Base-by-base conservation (phyloP, 2,797 vertebrate genomes). In the Cheirogaleus major region DNA sequence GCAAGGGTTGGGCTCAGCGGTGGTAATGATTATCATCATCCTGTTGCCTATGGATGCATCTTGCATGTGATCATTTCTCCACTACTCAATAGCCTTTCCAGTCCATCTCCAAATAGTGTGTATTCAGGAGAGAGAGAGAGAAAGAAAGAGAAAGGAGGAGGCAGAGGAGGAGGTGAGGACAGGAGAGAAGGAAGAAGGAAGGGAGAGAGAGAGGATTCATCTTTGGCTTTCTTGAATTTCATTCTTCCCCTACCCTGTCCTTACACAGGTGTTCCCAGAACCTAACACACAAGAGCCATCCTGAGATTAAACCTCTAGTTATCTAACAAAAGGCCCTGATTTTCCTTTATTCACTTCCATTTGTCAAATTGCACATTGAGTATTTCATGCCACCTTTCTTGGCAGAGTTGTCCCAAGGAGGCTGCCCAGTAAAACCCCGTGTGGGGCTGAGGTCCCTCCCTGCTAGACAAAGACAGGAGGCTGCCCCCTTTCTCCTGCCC, bases 181-280 rank as follows among this genome's bases (percentile, higher is more conserved):
- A 22, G 32, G 15, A 27, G 10, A 1, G 0, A 5, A 35, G 41
- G 5, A 48, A 1, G 38, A 22, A 15, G 17, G 27, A 8, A 52
- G 4, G 11, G 57, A 7, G 4, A 41, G 1, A 67, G 32, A 12
- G 4, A 17, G 17, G 35, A 23, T 30, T 22, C 5, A 35, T 17
- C 0, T 80, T 59, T 18, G 52, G 23, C n/a, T 72, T 73, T 65
- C 79, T 14, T 18, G 23, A 18, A 30, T 63, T 7, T 45, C 22
- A 63, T 43, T 52, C 57, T 48, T 45, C 27, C 72, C 59, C 15
- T 15, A 13, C 41, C 23, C 11, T 32, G 41, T 20, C 27, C 52
- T 80, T 25, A 45, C 3, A 4, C 23, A 18, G 32, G 7, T n/a
- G 55, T 70, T 57, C 57, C 88, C 13, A 48, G 83, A 75, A 38